Conservation (phyloP, 2,797 vertebrate genomes). For the Galaxias olidus region DNA sequence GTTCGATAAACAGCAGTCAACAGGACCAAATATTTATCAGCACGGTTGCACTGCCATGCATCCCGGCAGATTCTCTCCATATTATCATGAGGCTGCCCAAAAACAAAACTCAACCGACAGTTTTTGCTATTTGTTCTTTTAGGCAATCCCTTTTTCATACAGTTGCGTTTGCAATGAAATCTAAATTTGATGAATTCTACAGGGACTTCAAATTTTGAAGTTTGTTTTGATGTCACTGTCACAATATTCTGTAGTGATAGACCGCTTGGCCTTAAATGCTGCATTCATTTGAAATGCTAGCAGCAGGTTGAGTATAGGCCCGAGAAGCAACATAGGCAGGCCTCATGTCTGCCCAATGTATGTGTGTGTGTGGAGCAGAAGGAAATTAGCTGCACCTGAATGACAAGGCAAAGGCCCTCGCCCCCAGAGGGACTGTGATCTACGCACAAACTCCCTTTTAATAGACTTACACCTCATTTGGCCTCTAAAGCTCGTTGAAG, state of each 20-base stretch:
- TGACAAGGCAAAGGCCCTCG: conserved; percentile 76
- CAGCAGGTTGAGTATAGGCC: conserved; percentile 52
- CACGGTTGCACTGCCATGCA: conserved; percentile 26
- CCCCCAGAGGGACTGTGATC: conserved; percentile 82
- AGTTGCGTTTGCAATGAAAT: too few species aligned
- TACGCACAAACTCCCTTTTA: conserved; percentile 84
- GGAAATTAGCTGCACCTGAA: conserved; percentile 81
- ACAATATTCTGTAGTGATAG: too few species aligned
- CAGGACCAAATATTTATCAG: conserved; percentile 50
- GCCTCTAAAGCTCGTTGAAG: conserved; percentile 86
- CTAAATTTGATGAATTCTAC: too few species aligned
- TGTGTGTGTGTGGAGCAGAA: conserved; percentile 68
- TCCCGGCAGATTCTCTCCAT: conserved; percentile 24
- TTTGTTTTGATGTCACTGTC: too few species aligned
- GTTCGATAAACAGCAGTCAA: conserved; percentile 55
- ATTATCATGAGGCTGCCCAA: conserved; percentile 9
- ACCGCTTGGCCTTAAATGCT: too few species aligned
- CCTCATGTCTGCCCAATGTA: conserved; percentile 57
- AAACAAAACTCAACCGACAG: conserved; percentile 13
- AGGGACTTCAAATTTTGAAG: too few species aligned
- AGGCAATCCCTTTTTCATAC: too few species aligned
- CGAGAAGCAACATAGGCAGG: conserved; percentile 58
- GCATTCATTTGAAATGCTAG: conserved; percentile 65
- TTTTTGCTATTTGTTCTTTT: not conserved
- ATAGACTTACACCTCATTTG: conserved; percentile 91